Evolutionary conservation across 1,140 invertebrate genomes (phyloP), one percentile per base, ranked within the genome.

Genomic region (Penaeus japonicus): DNA sequence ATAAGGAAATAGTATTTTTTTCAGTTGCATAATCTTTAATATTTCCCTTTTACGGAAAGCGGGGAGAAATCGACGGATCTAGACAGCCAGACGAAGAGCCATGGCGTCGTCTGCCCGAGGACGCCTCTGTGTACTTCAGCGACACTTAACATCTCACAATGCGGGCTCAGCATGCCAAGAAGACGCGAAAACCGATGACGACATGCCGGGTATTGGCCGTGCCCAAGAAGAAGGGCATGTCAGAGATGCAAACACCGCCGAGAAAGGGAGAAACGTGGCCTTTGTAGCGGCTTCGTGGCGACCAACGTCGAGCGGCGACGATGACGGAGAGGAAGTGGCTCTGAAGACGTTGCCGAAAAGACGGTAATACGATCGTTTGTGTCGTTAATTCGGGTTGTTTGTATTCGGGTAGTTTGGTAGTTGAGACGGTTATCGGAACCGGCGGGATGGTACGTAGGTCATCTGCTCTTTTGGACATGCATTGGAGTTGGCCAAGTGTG

Each of bases 101-200:
- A 87, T 87, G 85, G 85, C 85, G 70, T 87, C 85, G 85, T 87
- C 85, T 87, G 85, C 85, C 55, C 57, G 78, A 17, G 78, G 81
- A 20, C 85, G 85, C 35, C 85, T 87, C 17, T 30, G 78, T 54
- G 85, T 87, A 27, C 65, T 87, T 27, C 78, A 73, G 77, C 54
- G 85, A 18, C 85, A 87, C 57, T 62, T 87, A 22, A 30, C 59
- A 10, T 53, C 30, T 47, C 55, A 15, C 65, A 47, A 59, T 18
- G 57, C 53, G 1, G 30, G 57, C 22, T 35, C 35, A 15, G 30
- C 0, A 73, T 30, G 47, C 5, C 20, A 15, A 22, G 32, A 12
- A 7, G 30, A 47, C 24, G 32, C 20, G 20, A 27, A 27, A 57
- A n/a, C 10, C 24, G 54, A 15, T 18, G 18, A 30, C 18, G 32